A percentile compares a stretch with the other conserved stretches of the same genome.
Evolutionary conservation across 1,140 invertebrate genomes (phyloP).

Genomic region (Drosophila burlai): DNA sequence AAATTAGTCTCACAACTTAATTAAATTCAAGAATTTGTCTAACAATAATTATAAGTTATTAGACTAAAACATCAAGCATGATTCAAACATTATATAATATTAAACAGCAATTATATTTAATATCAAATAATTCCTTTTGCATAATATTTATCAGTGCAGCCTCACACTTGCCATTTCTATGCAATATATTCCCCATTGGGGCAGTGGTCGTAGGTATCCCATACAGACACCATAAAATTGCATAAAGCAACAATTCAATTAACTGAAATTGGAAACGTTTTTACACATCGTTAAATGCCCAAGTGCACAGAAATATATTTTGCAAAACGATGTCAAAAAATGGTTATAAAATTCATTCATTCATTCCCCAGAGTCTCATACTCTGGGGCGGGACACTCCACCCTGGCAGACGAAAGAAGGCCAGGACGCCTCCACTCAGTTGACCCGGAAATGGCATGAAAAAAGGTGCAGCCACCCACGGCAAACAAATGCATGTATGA

Average conservation of each 20-base stretch:
- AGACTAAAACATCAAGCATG: not conserved
- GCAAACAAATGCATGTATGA: conserved; percentile 38
- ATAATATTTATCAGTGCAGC: not conserved
- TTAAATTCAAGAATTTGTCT: not conserved
- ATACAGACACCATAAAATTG: conserved; percentile 40
- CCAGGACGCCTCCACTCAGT: conserved; percentile 25
- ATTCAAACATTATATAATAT: too few relatives aligned
- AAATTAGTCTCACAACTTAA: not conserved
- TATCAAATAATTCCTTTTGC: not conserved
- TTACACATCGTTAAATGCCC: conserved; percentile 73
- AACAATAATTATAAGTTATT: not conserved
- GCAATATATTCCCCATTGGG: conserved; percentile 12
- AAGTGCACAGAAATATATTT: conserved; percentile 55
- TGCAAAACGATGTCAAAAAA: conserved; percentile 39
- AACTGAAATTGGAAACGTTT: conserved; percentile 67
- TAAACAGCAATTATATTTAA: not conserved
- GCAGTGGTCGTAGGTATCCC: not conserved
- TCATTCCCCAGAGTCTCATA: conserved; percentile 31
- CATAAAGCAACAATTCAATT: conserved; percentile 63
- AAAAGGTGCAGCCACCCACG: conserved; percentile 49
- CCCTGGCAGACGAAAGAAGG: conserved; percentile 16
- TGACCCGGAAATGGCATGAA: conserved; percentile 43
- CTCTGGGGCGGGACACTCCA: conserved; percentile 25
- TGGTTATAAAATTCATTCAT: conserved; percentile 24
- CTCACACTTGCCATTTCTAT: not conserved